Conservation (phyloP, 1,140 invertebrate genomes). For the Sitobion miscanthi region DNA sequence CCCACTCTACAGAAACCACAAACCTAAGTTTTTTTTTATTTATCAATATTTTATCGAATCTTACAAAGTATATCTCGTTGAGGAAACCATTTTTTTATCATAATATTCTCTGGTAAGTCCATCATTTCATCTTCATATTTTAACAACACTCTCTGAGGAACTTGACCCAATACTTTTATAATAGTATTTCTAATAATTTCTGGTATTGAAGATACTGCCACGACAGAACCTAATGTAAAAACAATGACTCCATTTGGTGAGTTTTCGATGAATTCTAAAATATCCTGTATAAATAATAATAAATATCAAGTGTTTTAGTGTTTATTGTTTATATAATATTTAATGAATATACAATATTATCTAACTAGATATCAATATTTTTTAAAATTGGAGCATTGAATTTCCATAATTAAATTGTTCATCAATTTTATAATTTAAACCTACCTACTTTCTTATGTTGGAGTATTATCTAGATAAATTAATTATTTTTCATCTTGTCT, state of each 20-base stretch:
- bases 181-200: constrained; percentile 62
- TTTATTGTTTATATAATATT: background rate
- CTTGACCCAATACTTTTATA: constrained; percentile 64
- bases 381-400: background rate
- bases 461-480: too few relatives aligned
- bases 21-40: too few relatives aligned
- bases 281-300: constrained; percentile 64
- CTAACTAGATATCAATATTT: background rate
- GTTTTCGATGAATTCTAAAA: constrained; percentile 68
- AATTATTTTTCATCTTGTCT: too few relatives aligned
- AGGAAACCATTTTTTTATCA: constrained; percentile 63
- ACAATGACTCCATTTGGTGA: constrained; percentile 68
- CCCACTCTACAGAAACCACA: too few relatives aligned
- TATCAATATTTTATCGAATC: background rate
- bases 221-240: constrained; percentile 69
- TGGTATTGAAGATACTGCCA: constrained; percentile 63
- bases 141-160: constrained; percentile 68
- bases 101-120: constrained; percentile 65
- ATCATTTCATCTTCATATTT: constrained; percentile 66
- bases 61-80: constrained; percentile 63
- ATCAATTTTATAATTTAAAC: background rate
- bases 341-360: background rate
- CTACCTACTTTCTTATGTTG: background rate
- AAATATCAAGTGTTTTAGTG: background rate
- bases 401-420: background rate